Base-by-base conservation (phyloP, 92 coral and sea anemone species). In the Actinernus sp. region DNA sequence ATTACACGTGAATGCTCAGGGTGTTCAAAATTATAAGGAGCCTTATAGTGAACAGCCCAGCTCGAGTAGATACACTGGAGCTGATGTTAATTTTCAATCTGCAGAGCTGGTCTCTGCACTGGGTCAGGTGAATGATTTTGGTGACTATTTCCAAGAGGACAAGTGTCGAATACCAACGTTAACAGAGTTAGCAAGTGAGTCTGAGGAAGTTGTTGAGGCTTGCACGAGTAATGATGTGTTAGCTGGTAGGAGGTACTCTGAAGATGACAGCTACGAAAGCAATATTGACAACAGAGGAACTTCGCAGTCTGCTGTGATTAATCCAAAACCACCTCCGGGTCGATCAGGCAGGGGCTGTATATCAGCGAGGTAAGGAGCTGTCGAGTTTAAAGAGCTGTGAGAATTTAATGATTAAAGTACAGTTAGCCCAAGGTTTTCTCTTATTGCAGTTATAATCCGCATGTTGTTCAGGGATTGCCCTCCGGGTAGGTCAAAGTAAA, bases 311-410 rank as follows among this genome's bases (percentile, higher is more conserved):
- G 75, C 56, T 26, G 27, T 60, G 25, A 58, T 87, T 7, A 72
- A 73, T 39, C 99, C 99, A 44, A 87, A 84, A 44, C 99, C 99
- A 19, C 99, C 99, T 0, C 99, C 95, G 3, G 91, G 93, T 19
- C 68, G 88, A 63, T 77, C 87, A 37, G 97, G 80, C 48, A 77
- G 82, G 6, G 81, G 97, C 17, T 91, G 97, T 39, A 86, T 88
- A 49, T 64, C 75, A 28, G 88, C 85, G 17, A 71, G 91, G 88
- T 81, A 45, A 31, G 16, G 18, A 13, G 60, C n/a, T n/a, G n/a
- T n/a, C n/a, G n/a, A n/a, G n/a, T 22, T 27, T 47, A 27, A 31
- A 25, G 4, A 8, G 54, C 8, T 7, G 32, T 9, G 50, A 0
- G 31, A 19, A 19, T 17, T 31, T 4, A 25, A 9, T 9, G 41